Evolutionary conservation across 2,888 invertebrate species (phyloP), one percentile per base, ranked within the genome.

Genomic region (Eutolmus rufibarbis): DNA sequence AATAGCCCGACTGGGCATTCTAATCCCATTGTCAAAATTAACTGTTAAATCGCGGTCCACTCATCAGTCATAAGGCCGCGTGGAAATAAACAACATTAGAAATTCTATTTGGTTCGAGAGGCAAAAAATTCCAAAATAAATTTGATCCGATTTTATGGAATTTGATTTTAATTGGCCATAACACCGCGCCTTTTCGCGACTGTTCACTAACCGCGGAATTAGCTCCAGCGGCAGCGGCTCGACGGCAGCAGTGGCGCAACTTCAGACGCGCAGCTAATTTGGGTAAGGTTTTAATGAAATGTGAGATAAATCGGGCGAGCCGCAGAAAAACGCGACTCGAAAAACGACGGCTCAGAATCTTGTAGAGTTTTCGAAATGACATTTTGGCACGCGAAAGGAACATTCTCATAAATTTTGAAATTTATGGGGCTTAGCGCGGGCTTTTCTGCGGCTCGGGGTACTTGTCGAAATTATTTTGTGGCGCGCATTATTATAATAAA

Each of bases 331-430:
- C 46, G 34, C 43, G 74, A 74, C 23, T 86, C n/a, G 66, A 43
- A 28, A 28, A 85, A 74, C 57, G 57, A 9, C 66, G 66, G 74
- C 57, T 19, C 34, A 86, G 31, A 86, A 77, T 77, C 37, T 51
- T 76, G 56, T 57, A 34, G 51, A 37, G 51, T 34, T 56, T 74
- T 86, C 46, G 77, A 86, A 86, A 86, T 77, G 86, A 86, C 77
- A 86, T 56, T 86, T 86, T 86, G 86, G 86, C 86, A 86, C 86
- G 86, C 86, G 86, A 86, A 46, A 77, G 77, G 51, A 76, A 77
- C 86, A 86, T 86, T 77, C 56, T 56, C 86, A 77, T 86, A 86
- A 86, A 86, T 86, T 86, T 77, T 46, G 56, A 77, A 56, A 86
- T 74, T 86, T 86, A 86, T 77, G 51, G 23, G 77, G 56, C 77